Conservation (phyloP, 1,140 invertebrate species). For the Riptortus pedestris region DNA sequence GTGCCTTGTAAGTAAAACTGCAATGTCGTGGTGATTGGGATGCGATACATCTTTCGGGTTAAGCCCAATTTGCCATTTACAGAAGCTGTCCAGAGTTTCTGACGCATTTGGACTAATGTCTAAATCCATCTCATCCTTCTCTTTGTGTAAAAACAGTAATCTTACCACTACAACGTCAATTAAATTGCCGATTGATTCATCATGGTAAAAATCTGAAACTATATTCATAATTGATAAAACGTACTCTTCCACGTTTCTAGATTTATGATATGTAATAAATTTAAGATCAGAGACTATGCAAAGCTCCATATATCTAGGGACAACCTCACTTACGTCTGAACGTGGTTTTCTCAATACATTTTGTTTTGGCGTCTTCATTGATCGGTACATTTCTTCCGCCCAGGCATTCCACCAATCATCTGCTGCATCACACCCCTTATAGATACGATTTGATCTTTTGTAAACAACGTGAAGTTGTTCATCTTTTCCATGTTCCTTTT, state of each 20-base stretch:
- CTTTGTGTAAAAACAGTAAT: conserved; percentile 44
- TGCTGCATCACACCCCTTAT: background rate
- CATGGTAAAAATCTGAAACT: conserved; percentile 54
- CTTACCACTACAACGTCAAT: conserved; percentile 55
- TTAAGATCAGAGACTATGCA: conserved; percentile 53
- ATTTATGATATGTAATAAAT: conserved; percentile 52
- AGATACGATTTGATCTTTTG: conserved; percentile 30
- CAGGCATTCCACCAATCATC: conserved; percentile 37
- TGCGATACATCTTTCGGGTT: conserved; percentile 53
- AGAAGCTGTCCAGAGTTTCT: conserved; percentile 52
- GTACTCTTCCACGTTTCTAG: conserved; percentile 51
- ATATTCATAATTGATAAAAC: conserved; percentile 63
- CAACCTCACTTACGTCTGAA: conserved; percentile 28
- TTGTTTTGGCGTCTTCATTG: background rate
- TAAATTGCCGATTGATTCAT: conserved; percentile 51
- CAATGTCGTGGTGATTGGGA: conserved; percentile 65
- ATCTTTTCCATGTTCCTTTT: conserved; percentile 37
- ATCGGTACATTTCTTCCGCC: conserved; percentile 21
- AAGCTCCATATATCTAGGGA: conserved; percentile 49
- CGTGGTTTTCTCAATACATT: background rate
- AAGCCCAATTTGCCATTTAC: conserved; percentile 53
- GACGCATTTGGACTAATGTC: conserved; percentile 48
- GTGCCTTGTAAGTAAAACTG: conserved; percentile 45
- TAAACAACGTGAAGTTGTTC: conserved; percentile 43
- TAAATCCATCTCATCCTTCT: conserved; percentile 43